Conservation (phyloP, 1,140 invertebrate genomes). For the Neodiprion lecontei region DNA sequence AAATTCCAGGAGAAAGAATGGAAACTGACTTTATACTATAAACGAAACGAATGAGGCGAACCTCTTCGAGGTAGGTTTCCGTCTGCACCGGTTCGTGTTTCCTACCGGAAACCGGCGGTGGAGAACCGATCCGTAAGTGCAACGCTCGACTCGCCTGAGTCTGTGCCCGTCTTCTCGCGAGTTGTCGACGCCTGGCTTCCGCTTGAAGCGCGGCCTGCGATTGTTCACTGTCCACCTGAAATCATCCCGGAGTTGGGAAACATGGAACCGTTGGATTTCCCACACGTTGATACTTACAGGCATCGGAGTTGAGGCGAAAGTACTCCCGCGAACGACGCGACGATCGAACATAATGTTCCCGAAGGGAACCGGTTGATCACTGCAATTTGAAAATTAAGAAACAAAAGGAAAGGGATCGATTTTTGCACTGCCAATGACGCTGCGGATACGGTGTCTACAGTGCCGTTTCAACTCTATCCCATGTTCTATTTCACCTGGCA, state of each 20-base stretch:
- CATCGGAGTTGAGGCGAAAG: conserved; percentile 69
- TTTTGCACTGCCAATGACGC: background rate
- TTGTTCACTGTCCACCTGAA: conserved; percentile 65
- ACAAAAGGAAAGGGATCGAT: conserved; percentile 20
- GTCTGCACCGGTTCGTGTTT: conserved; percentile 87
- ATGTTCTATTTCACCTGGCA: background rate
- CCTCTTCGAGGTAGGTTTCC: conserved; percentile 85
- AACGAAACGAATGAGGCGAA: conserved; percentile 42
- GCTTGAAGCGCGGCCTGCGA: conserved; percentile 65
- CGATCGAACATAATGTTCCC: conserved; percentile 87
- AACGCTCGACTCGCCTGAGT: conserved; percentile 53
- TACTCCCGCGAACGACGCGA: conserved; percentile 82
- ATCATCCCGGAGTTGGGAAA: conserved; percentile 11
- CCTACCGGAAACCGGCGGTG: conserved; percentile 77
- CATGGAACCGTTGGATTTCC: background rate
- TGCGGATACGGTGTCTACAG: background rate
- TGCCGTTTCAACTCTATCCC: background rate
- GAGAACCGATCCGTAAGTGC: conserved; percentile 66
- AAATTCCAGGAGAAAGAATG: background rate
- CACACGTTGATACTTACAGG: conserved; percentile 46
- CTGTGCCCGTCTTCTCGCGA: conserved; percentile 67
- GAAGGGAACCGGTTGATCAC: conserved; percentile 63
- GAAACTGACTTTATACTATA: background rate
- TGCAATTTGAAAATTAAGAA: conserved; percentile 42
- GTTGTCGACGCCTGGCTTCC: conserved; percentile 68